Conservation (phyloP, 2,113 vertebrate species). For the Copsychus sechellarum region DNA sequence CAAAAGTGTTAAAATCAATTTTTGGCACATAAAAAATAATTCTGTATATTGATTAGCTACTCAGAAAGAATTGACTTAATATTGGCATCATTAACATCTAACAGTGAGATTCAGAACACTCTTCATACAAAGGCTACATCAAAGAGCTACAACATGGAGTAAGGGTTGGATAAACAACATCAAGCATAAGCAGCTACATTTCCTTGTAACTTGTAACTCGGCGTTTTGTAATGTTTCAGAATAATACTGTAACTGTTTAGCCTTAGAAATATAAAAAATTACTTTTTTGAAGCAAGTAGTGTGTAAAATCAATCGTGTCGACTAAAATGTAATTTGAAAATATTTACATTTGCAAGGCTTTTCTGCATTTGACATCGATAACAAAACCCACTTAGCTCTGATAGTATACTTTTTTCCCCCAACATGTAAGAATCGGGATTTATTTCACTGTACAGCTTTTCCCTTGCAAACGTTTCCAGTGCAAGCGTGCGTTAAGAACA, state of each 20-base stretch:
- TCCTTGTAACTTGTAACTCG: not conserved
- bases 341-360: not conserved
- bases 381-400: not conserved
- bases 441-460: not conserved
- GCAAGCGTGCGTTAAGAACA: not conserved
- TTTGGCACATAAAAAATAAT: not conserved
- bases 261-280: not conserved
- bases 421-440: not conserved
- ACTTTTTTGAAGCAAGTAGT: not conserved
- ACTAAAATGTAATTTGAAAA: not conserved
- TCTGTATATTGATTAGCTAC: not conserved
- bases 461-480: not conserved
- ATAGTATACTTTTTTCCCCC: rapidly evolving
- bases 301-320: not conserved
- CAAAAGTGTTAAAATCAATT: not conserved
- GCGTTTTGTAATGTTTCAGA: not conserved
- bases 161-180: not conserved
- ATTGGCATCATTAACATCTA: not conserved
- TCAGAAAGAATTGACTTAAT: not conserved
- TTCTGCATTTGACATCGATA: not conserved
- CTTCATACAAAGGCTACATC: not conserved
- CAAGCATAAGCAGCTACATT: not conserved
- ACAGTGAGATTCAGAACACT: not conserved
- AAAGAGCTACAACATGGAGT: not conserved
- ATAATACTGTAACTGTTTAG: not conserved